A percentile compares a stretch with the other conserved stretches of the same genome.
Conservation (phyloP, 2,888 invertebrate species). For the Philereme vetulata region DNA sequence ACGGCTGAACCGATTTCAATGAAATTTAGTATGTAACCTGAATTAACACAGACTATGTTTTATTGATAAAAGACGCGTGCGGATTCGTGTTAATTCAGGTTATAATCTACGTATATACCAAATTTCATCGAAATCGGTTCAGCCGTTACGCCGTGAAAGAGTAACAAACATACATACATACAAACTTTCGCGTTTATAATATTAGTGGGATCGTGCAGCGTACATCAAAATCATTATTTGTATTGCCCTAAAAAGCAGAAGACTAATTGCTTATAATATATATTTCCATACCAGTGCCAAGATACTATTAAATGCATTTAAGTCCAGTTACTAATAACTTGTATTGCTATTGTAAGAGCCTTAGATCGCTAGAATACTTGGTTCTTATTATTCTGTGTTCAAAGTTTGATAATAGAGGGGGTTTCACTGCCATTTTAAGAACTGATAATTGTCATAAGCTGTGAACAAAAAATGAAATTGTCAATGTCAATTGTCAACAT, state of each 20-base stretch:
- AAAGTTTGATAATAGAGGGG: too few species aligned
- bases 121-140: too few species aligned
- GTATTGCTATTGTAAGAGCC: slow-evolving; percentile 5
- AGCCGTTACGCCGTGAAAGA: background rate
- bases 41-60: too few species aligned
- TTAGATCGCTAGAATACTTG: slow-evolving; percentile 23
- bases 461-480: too few species aligned
- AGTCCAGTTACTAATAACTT: slow-evolving; percentile 11
- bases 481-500: too few species aligned
- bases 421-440: too few species aligned
- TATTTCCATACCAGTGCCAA: slow-evolving; percentile 28
- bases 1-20: too few species aligned
- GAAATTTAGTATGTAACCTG: too few species aligned
- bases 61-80: too few species aligned
- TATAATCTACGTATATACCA: too few species aligned
- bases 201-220: background rate
- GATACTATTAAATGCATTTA: slow-evolving; percentile 29
- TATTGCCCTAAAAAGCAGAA: slow-evolving; percentile 18
- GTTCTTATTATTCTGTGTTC: background rate
- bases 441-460: too few species aligned
- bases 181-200: background rate
- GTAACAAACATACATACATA: background rate
- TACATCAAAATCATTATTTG: slow-evolving; percentile 8
- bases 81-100: too few species aligned
- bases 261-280: slow-evolving; percentile 14